Conservation (phyloP, 2,888 invertebrate genomes). For the Boloria selene region DNA sequence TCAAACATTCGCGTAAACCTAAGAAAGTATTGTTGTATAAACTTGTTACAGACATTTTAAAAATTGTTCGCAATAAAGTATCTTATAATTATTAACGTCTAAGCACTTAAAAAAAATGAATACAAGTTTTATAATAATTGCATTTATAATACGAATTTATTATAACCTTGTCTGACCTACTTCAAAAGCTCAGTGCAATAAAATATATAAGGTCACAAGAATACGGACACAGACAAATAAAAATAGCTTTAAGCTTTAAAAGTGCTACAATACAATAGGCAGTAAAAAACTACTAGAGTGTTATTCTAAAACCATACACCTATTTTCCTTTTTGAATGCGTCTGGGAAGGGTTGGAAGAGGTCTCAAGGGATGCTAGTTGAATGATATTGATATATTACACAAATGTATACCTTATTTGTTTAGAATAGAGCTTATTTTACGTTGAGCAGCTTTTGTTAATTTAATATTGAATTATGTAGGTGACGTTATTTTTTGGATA, state of each 20-base stretch:
- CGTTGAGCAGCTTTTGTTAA: background rate
- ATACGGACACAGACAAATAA: conserved; percentile 5
- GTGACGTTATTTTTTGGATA: conserved; percentile 17
- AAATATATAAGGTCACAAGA: background rate
- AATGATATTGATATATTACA: conserved; percentile 11
- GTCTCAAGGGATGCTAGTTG: conserved; percentile 35
- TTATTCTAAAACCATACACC: conserved; percentile 37
- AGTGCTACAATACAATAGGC: conserved; percentile 28
- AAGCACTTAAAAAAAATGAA: too few relatives aligned
- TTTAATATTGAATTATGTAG: conserved; percentile 34
- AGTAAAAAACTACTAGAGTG: conserved; percentile 34
- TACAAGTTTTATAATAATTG: too few relatives aligned
- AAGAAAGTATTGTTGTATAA: too few relatives aligned
- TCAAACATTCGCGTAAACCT: too few relatives aligned
- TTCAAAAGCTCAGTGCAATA: too few relatives aligned
- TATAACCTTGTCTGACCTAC: background rate
- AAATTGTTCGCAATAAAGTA: too few relatives aligned
- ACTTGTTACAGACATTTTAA: too few relatives aligned
- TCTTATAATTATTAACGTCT: too few relatives aligned
- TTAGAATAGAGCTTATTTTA: background rate
- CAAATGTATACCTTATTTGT: background rate
- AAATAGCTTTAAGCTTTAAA: conserved; percentile 6
- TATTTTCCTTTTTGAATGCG: conserved; percentile 40
- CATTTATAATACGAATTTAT: too few relatives aligned
- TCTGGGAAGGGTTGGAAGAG: conserved; percentile 42